These are phyloP conservation scores for Cryptoblepharus egeriae DNA, from an alignment of 2,797 vertebrate species.

Conservation along the genomic window DNA sequence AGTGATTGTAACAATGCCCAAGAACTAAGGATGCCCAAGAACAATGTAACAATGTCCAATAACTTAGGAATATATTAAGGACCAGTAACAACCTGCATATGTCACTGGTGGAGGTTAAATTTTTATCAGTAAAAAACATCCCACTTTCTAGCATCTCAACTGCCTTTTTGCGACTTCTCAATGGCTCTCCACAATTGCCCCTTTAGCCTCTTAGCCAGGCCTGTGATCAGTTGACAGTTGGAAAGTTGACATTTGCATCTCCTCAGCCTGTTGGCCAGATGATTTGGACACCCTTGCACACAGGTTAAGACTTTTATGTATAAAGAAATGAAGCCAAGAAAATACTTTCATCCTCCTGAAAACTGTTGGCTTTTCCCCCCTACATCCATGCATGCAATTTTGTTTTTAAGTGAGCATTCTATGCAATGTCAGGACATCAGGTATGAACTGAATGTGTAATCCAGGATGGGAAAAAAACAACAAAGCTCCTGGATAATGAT, in stretches of 20 bases:
- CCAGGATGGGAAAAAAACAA: not conserved
- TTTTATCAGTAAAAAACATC: no score
- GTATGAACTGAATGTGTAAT: not conserved
- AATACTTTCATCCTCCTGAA: not conserved
- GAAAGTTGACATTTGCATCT: no score
- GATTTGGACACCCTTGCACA: no score
- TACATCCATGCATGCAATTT: not conserved
- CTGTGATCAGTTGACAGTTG: no score
- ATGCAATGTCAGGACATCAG: not conserved
- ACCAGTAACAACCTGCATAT: no score
- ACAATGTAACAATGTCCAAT: constrained; percentile 8
- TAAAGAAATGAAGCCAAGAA: not conserved
- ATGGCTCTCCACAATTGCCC: no score
- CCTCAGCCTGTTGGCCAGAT: no score
- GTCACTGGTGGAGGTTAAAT: no score
- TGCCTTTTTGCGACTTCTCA: no score
- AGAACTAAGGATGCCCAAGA: constrained; percentile 26
- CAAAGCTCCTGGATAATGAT: not conserved
- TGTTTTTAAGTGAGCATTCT: not conserved
- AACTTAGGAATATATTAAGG: constrained; percentile 6
- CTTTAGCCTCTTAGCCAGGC: no score
- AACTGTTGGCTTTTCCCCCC: not conserved
- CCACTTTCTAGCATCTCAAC: no score
- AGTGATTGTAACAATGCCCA: constrained; percentile 8
- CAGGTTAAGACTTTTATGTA: no score